Percentiles rank a stretch among this genome's conserved stretches.
Conservation (phyloP, 2,888 invertebrate genomes). For the Periphyllus acericola region DNA sequence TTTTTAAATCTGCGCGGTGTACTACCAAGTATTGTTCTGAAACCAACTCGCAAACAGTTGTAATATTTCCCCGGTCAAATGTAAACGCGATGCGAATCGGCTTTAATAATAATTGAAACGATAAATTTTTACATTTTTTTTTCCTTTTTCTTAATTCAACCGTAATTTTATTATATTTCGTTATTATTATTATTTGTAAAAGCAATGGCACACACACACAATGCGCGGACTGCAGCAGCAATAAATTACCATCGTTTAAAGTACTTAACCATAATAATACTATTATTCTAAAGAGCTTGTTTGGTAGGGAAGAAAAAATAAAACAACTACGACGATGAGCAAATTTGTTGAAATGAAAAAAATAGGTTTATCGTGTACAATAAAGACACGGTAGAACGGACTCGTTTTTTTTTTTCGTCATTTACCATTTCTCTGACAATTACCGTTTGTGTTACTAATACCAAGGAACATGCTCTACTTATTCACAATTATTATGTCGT, state of each 20-base stretch:
- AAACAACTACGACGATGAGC: not conserved
- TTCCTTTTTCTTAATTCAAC: not conserved
- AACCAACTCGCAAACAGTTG: no score
- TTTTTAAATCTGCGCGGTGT: no score
- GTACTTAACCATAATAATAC: not conserved
- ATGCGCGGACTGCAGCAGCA: not conserved
- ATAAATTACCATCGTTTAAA: not conserved
- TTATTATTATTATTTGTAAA: not conserved
- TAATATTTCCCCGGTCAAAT: no score
- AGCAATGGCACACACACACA: not conserved
- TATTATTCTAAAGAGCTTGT: not conserved
- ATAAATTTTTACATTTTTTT: not conserved
- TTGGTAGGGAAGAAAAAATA: not conserved
- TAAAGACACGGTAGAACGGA: conserved; percentile 5
- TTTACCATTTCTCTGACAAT: conserved; percentile 11
- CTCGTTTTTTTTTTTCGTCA: not conserved
- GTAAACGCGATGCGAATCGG: no score
- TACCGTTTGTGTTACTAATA: conserved; percentile 23
- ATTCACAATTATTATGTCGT: conserved; percentile 16
- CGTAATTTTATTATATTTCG: not conserved
- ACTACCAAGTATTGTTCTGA: no score
- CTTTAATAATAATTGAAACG: not conserved
- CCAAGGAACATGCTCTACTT: conserved; percentile 32
- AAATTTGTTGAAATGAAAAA: conserved; percentile 16
- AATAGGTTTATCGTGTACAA: conserved; percentile 16